Percentiles rank a stretch among this genome's conserved stretches.
Conservation (phyloP, 2,888 invertebrate genomes). For the Iphiclides podalirius region DNA sequence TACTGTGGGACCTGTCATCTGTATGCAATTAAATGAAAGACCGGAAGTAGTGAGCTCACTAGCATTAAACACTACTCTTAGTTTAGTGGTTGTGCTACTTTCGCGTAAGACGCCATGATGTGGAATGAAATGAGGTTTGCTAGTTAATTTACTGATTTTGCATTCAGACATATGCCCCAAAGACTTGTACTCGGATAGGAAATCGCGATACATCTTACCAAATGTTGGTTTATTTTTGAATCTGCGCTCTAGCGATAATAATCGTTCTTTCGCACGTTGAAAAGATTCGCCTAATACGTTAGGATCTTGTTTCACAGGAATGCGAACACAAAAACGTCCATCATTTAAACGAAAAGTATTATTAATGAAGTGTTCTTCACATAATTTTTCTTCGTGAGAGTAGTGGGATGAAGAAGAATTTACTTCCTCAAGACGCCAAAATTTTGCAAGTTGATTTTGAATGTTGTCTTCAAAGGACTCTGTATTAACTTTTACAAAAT, state of each 20-base stretch:
- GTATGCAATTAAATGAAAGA: neutral
- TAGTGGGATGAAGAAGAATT: conserved; percentile 9
- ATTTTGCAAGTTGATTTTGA: conserved; percentile 21
- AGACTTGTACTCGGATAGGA: conserved; percentile 16
- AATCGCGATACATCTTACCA: conserved; percentile 25
- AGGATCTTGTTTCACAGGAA: conserved; percentile 29
- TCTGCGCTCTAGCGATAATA: conserved; percentile 27
- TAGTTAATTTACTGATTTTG: neutral
- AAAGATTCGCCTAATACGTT: conserved; percentile 29
- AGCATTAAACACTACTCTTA: neutral
- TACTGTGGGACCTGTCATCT: conserved; percentile 25
- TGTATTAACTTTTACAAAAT: no score
- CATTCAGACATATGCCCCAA: neutral
- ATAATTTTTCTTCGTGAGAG: conserved; percentile 24
- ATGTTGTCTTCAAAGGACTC: conserved; percentile 15
- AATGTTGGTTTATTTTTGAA: conserved; percentile 1
- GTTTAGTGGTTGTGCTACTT: neutral
- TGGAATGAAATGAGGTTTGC: neutral
- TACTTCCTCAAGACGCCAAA: conserved; percentile 27
- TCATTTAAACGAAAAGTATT: conserved; percentile 31
- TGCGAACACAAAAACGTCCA: conserved; percentile 33
- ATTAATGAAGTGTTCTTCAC: conserved; percentile 33
- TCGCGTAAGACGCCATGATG: neutral
- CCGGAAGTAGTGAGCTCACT: neutral
- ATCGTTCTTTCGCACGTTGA: conserved; percentile 28